Evolutionary conservation across 2,888 invertebrate genomes (phyloP).

Genomic region (Eugnorisma glareosa): DNA sequence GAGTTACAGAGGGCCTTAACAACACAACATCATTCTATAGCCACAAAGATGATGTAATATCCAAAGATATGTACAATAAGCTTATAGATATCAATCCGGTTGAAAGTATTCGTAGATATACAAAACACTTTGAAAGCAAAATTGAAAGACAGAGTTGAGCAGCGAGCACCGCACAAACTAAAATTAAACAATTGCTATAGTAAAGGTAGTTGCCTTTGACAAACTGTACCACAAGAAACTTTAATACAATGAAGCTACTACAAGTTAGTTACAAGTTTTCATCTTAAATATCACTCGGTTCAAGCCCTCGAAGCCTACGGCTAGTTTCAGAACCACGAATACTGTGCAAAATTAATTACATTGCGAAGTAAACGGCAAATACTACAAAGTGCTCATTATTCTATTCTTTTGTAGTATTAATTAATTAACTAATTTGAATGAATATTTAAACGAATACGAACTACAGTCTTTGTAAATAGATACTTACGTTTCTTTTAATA

Average conservation of each 20-base stretch:
- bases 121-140: neutral
- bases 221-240: slow-evolving; percentile 38
- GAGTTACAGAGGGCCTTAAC: neutral
- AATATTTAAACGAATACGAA: slow-evolving; percentile 23
- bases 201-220: slow-evolving; percentile 29
- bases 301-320: slow-evolving; percentile 23
- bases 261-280: slow-evolving; percentile 40
- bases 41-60: neutral
- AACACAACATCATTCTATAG: neutral
- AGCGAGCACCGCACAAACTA: slow-evolving; percentile 1
- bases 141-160: slow-evolving; percentile 4
- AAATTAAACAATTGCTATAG: slow-evolving; percentile 6
- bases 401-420: slow-evolving; percentile 33
- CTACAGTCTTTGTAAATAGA: slow-evolving; percentile 14
- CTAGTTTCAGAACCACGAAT: slow-evolving; percentile 24
- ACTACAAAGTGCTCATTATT: slow-evolving; percentile 22
- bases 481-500: slow-evolving; percentile 14
- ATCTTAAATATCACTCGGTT: slow-evolving; percentile 52
- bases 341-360: slow-evolving; percentile 40
- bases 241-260: slow-evolving; percentile 27
- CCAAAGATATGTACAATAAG: neutral
- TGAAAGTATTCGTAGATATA: neutral
- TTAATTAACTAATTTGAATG: slow-evolving; percentile 46
- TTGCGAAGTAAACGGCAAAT: slow-evolving; percentile 22
- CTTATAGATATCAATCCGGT: neutral